Base-by-base conservation (phyloP, 2,797 vertebrate genomes). In the Haliaeetus vocifer region DNA sequence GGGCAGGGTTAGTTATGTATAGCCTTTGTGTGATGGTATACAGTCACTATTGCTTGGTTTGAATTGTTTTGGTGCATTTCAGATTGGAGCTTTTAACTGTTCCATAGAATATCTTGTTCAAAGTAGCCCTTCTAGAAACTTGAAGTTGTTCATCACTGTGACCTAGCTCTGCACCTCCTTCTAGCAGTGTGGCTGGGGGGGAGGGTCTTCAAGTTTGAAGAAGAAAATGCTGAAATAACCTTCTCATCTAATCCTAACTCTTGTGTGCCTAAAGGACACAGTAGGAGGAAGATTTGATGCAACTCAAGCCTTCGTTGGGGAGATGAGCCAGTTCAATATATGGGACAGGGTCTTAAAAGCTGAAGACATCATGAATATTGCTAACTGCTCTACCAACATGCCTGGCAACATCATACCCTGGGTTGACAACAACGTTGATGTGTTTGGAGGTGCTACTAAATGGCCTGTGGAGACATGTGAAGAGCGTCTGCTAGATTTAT, bases 311-410 rank as follows among this genome's bases (percentile, higher is more conserved):
- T 99, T 99, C 7, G 99, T 99, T 63, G 99, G 99, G 58, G 99
- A 99, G 97, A 98, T 99, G 98, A 99, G 99, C 98, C 99, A 99
- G 97, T 99, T 99, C 97, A 99, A 99, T 97, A 98, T 99, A 91
- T 99, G 99, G 99, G 99, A 99, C 97, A 99, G 99, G 4, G 98
- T 99, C 74, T 98, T 99, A 71, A 99, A 98, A 52, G 97, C 98
- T 2, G 98, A 98, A 10, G 99, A 99, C 92, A 99, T 99, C 95
- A 98, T 98, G 94, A 98, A 98, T 75, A 99, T 99, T 84, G 99
- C 99, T 86, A 99, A 99, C 98, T 99, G 99, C 96, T 99, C 99
- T 33, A 97, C 98, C 6, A 99, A 99, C 97, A 98, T 99, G 95
- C 98, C 99, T 0, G 99, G 99, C 76, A 99, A 99, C 90, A 98